Conservation (phyloP, 2,888 invertebrate species). For the Notodonta dromedarius region DNA sequence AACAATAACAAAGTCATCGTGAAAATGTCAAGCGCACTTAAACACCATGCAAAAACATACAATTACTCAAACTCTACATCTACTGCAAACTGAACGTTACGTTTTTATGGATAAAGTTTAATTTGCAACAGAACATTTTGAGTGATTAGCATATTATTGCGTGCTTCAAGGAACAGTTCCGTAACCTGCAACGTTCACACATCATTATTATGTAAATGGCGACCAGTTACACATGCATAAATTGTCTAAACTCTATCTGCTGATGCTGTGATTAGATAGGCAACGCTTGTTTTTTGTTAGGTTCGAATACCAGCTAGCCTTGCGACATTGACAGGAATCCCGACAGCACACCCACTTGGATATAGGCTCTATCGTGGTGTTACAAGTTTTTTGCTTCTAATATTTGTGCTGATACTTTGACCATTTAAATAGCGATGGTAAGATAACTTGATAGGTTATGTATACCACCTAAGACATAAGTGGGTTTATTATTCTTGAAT, state of each 20-base stretch:
- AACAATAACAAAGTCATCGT: constrained; percentile 6
- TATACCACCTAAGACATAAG: too few relatives aligned
- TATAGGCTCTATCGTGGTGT: neutral
- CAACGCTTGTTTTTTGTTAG: constrained; percentile 11
- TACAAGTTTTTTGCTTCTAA: neutral
- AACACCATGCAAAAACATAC: neutral
- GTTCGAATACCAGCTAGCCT: constrained; percentile 30
- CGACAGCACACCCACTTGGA: constrained; percentile 32
- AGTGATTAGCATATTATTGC: neutral
- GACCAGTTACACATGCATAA: constrained; percentile 4
- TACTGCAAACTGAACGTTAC: neutral
- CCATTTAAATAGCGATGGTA: neutral
- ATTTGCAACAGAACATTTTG: neutral
- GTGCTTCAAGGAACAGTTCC: constrained; percentile 7
- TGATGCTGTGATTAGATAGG: constrained; percentile 30
- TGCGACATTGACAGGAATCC: constrained; percentile 36
- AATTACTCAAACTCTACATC: neutral
- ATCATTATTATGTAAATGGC: constrained; percentile 23
- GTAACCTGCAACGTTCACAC: constrained; percentile 15
- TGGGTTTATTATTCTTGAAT: too few relatives aligned
- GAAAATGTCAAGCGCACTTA: constrained; percentile 9
- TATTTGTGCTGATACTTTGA: constrained; percentile 3
- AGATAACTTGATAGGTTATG: neutral
- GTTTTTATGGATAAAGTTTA: neutral
- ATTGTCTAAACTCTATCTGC: constrained; percentile 9